Conservation (phyloP, 1,140 invertebrate species). For the Leptonema lineaticorne region DNA sequence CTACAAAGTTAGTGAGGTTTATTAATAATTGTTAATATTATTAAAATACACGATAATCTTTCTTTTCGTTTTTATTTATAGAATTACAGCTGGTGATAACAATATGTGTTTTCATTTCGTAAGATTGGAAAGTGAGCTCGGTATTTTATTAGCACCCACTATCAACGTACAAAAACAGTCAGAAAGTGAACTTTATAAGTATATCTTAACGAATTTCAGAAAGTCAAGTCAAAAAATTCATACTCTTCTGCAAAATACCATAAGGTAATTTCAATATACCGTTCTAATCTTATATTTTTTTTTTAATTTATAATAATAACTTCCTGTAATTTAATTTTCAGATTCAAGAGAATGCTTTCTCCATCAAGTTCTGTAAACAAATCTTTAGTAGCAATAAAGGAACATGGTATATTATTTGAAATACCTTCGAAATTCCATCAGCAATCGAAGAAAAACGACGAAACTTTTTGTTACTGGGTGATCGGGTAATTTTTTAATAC, state of each 20-base stretch:
- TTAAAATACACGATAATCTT: too few relatives aligned
- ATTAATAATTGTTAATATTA: not conserved
- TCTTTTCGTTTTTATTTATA: conserved; percentile 43
- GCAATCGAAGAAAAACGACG: conserved; percentile 47
- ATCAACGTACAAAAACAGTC: conserved; percentile 52
- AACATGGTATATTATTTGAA: conserved; percentile 65
- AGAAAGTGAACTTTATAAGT: conserved; percentile 52
- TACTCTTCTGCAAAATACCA: conserved; percentile 67
- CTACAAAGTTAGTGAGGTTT: conserved; percentile 50
- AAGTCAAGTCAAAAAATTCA: conserved; percentile 69
- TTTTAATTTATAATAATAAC: not conserved
- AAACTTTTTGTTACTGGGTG: conserved; percentile 57
- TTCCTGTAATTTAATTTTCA: conserved; percentile 31
- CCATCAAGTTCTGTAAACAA: conserved; percentile 59
- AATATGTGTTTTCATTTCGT: conserved; percentile 71
- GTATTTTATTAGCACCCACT: conserved; percentile 64
- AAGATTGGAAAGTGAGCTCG: conserved; percentile 65
- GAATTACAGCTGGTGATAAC: conserved; percentile 63
- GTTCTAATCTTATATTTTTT: too few relatives aligned
- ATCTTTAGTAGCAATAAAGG: conserved; percentile 75
- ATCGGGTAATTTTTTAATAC: conserved; percentile 52
- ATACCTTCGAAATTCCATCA: conserved; percentile 46
- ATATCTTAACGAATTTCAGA: conserved; percentile 68
- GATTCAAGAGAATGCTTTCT: conserved; percentile 52
- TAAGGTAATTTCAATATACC: conserved; percentile 58